phyloP scores from a whole-genome alignment of 2,888 invertebrate species.

The Diaphora mendica region DNA sequence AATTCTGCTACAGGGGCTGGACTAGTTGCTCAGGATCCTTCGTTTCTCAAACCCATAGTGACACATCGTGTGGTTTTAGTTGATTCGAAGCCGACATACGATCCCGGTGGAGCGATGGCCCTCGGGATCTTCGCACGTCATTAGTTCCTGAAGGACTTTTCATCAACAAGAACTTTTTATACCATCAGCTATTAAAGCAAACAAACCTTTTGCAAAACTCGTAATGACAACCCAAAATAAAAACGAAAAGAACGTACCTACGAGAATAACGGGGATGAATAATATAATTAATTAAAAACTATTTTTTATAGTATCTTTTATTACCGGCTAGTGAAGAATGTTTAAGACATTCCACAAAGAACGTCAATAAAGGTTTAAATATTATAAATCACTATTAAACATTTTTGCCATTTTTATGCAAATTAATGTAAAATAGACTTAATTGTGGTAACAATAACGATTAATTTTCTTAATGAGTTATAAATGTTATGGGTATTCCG shows the following conservation, averaged over 20 bases:
- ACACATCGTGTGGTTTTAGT: no score
- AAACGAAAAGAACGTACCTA: background rate
- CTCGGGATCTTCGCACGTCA: no score
- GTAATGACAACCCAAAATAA: background rate
- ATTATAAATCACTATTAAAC: background rate
- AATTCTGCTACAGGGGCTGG: no score
- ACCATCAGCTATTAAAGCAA: background rate
- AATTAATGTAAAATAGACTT: background rate
- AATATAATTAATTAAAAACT: background rate
- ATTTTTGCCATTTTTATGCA: background rate
- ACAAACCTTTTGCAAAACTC: background rate
- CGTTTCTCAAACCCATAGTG: no score
- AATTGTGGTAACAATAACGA: background rate
- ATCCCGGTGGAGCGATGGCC: no score
- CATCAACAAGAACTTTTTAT: no score
- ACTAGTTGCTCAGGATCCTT: no score
- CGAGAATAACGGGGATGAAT: background rate
- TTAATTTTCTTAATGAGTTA: background rate
- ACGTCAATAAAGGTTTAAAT: background rate
- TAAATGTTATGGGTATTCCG: background rate
- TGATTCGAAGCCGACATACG: no score
- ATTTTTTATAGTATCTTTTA: background rate
- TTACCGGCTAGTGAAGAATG: background rate
- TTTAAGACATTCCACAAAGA: background rate
- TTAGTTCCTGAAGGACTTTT: no score